Evolutionary conservation across 2,888 invertebrate species (phyloP).

Genomic region (Nezara viridula): DNA sequence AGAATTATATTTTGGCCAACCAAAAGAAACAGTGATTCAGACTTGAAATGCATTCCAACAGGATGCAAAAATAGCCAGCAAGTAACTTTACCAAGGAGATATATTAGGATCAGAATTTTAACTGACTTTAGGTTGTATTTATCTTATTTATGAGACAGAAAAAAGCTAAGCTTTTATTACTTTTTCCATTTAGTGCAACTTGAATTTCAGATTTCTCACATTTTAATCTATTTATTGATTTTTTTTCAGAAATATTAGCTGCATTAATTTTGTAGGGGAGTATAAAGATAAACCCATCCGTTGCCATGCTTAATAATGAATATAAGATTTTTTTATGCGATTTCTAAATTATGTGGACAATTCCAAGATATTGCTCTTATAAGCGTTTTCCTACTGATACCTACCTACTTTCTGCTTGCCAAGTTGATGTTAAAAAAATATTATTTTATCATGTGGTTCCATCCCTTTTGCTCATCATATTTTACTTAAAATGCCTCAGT

Average conservation of each 20-base stretch:
- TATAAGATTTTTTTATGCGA: not conserved
- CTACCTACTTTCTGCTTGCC: no score
- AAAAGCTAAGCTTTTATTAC: not conserved
- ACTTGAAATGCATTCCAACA: conserved; percentile 45
- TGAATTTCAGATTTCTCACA: not conserved
- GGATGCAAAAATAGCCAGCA: conserved; percentile 24
- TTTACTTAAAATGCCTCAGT: no score
- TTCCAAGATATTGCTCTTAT: no score
- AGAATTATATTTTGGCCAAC: not conserved
- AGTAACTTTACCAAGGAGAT: conserved; percentile 24
- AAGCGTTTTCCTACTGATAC: no score
- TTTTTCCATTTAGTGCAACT: not conserved
- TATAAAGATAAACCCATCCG: not conserved
- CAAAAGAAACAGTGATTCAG: conserved; percentile 17
- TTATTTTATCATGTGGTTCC: no score
- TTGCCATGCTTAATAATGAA: not conserved
- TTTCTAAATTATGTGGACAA: not conserved
- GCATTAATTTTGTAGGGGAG: not conserved
- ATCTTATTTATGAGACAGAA: not conserved
- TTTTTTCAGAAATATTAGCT: not conserved
- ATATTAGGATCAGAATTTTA: conserved; percentile 16
- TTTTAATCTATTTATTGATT: not conserved
- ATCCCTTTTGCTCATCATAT: no score
- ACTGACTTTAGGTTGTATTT: not conserved
- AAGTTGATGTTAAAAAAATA: no score